Percentiles rank a stretch among this genome's conserved stretches.
phyloP scores from a whole-genome alignment of 2,797 vertebrate species.

The Ataeniobius toweri region DNA sequence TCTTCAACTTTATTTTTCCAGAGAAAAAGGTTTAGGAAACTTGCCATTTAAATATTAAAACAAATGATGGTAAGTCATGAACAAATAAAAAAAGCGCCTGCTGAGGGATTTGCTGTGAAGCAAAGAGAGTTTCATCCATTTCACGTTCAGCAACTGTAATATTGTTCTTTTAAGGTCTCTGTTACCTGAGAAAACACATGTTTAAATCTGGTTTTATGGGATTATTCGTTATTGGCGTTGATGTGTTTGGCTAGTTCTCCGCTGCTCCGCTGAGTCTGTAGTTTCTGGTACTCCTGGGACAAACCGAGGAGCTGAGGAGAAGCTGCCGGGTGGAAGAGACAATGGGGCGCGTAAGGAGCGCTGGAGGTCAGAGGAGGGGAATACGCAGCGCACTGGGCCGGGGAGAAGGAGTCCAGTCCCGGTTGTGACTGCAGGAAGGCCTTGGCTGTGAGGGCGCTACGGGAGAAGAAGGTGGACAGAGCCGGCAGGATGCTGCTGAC shows the following conservation, averaged over 20 bases:
- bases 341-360: conserved; percentile 65
- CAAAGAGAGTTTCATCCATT: conserved; percentile 18
- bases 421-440: conserved; percentile 74
- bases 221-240: conserved; percentile 38
- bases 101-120: conserved; percentile 4
- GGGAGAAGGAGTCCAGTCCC: conserved; percentile 67
- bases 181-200: conserved; percentile 73
- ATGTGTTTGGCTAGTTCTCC: conserved; percentile 64
- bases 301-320: conserved; percentile 76
- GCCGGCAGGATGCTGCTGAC: conserved; percentile 80
- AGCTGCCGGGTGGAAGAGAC: conserved; percentile 72
- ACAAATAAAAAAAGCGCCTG: conserved; percentile 24
- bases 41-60: conserved; percentile 78
- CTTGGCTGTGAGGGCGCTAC: conserved; percentile 74
- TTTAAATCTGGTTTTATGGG: conserved; percentile 11
- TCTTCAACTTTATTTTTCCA: conserved; percentile 74
- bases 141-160: conserved; percentile 8
- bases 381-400: conserved; percentile 58
- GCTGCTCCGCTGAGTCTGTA: conserved; percentile 66
- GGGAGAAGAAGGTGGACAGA: conserved; percentile 81
- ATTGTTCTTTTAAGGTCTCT: conserved; percentile 41
- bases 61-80: conserved; percentile 38
- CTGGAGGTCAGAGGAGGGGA: conserved; percentile 60
- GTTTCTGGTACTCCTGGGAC: conserved; percentile 79
- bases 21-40: conserved; percentile 63